These are phyloP conservation scores for Nymphalis c-album DNA, from an alignment of 2,888 invertebrate genomes.

Conservation along the genomic window DNA sequence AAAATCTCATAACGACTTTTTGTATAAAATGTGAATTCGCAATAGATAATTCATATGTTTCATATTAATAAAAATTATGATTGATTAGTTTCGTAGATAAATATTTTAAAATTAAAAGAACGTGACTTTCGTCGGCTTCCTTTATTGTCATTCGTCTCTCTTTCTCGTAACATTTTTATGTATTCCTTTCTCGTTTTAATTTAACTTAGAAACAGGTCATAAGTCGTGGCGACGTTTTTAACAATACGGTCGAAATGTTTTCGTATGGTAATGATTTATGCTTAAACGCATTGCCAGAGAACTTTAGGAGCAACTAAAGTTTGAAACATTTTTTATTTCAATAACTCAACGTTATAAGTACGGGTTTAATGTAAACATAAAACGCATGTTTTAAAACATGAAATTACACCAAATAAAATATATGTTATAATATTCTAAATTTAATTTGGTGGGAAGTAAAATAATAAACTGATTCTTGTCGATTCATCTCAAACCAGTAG, in stretches of 20 bases:
- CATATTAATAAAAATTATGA: background rate
- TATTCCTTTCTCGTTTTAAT: conserved; percentile 68
- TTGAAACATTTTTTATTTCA: conserved; percentile 47
- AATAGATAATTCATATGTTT: background rate
- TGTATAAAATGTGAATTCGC: background rate
- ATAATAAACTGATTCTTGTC: too few relatives aligned
- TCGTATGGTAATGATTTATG: conserved; percentile 81
- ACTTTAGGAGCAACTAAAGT: conserved; percentile 63
- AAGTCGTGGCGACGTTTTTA: conserved; percentile 80
- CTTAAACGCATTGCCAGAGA: conserved; percentile 65
- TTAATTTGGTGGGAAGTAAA: too few relatives aligned
- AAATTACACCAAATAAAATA: too few relatives aligned
- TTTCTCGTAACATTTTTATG: conserved; percentile 52
- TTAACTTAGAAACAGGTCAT: conserved; percentile 76
- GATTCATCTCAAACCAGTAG: too few relatives aligned
- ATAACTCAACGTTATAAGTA: too few relatives aligned
- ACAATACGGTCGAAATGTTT: conserved; percentile 79
- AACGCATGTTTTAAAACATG: too few relatives aligned
- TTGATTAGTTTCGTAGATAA: background rate
- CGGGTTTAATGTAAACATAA: too few relatives aligned
- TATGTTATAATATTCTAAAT: too few relatives aligned
- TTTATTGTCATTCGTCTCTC: conserved; percentile 60
- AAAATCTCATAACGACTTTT: background rate
- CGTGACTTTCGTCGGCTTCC: conserved; percentile 56
- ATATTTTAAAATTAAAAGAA: conserved; percentile 22